Evolutionary conservation across 2,888 invertebrate species (phyloP), one percentile per base, ranked within the genome.

Genomic region (Temnothorax rugatulus): DNA sequence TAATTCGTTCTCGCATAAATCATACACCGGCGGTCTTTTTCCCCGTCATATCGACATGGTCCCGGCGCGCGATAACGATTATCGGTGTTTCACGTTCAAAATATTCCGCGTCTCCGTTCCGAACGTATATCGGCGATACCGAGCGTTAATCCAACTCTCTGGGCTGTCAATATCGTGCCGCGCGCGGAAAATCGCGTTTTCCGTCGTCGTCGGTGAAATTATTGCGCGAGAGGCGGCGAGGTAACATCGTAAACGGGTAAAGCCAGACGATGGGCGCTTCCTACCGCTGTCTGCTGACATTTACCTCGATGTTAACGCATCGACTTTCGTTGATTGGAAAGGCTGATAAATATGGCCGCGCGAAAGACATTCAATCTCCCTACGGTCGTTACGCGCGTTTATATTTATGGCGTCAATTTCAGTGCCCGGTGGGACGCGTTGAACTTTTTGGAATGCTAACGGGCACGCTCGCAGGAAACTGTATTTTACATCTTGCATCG

Each of bases 1-100:
- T 64, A 66, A 54, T 81, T 75, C 54, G 44, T 52, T 73, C 34
- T 71, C 81, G 41, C 63, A 64, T 82, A 82, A 84, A 84, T 84
- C 79, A 73, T 57, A 74, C 63, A 13, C 69, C 54, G 15, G 64
- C 75, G 41, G 15, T 34, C 52, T 38, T 11, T 66, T 44, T 64
- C 63, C 79, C 63, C 41, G 25, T 83, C 57, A 61, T 79, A 83
- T 52, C 66, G n/a, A 1, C n/a, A 41, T 69, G 25, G n/a, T 54
- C n/a, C 5, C n/a, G 54, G 4, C 59, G 52, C 25, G 57, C 64
- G 88, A 90, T 89, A 90, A 88, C 74, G 64, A 87, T 88, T 88
- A 86, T 87, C 86, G 86, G 83, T 87, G 83, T 74, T 74, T 88
- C 84, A 83, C 71, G 77, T 89, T 86, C 8, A 47, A 86, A 84